Conservation (phyloP, 2,113 vertebrate species). For the Oxygymnocypris stewartii region DNA sequence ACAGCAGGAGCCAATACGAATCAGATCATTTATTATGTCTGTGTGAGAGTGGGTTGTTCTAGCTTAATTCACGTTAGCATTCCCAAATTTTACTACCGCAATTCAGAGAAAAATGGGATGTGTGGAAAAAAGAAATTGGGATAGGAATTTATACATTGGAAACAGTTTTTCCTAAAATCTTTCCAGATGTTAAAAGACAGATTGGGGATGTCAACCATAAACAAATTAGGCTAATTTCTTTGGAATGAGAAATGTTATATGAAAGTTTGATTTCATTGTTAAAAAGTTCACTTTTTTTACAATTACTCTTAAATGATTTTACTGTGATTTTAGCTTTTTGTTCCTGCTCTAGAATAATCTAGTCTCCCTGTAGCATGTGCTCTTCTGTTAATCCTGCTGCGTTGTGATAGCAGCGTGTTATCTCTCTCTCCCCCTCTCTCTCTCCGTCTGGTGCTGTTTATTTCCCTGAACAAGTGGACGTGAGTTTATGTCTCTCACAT, state of each 20-base stretch:
- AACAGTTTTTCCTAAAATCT: not conserved
- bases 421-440: not conserved
- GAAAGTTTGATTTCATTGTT: not conserved
- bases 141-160: not conserved
- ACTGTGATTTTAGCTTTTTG: not conserved
- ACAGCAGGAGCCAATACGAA: not conserved
- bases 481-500: not conserved
- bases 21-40: conserved; percentile 11
- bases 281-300: not conserved
- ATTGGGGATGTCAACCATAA: not conserved
- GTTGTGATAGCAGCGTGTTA: not conserved
- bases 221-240: not conserved
- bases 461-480: not conserved
- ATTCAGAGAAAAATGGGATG: not conserved
- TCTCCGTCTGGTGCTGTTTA: not conserved
- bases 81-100: not conserved
- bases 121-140: too few species aligned
- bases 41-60: not conserved
- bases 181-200: not conserved
- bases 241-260: not conserved
- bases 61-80: not conserved
- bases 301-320: not conserved
- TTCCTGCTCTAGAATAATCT: conserved; percentile 30
- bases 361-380: conserved; percentile 5
- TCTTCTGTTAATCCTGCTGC: conserved; percentile 30